Base-by-base conservation (phyloP, 2,888 invertebrate genomes). In the Eledone cirrhosa region DNA sequence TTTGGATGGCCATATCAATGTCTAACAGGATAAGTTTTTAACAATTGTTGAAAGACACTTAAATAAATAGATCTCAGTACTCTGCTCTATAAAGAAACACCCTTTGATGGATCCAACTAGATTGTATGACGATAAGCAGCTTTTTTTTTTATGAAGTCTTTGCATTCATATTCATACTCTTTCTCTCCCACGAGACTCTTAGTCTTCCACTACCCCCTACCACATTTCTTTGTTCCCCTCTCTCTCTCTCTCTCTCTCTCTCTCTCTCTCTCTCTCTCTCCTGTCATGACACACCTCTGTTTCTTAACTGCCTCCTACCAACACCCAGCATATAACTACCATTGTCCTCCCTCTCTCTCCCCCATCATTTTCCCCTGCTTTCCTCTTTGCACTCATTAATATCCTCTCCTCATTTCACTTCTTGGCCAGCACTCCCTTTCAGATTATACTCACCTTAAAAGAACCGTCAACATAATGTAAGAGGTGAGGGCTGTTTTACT, bases 281-380 rank as follows among this genome's bases (percentile, higher is more conserved):
- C 24, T 16, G 22, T 16, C 24, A 22, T 14, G 1, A 2, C 5
- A n/a, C 14, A 2, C 4, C 7, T 3, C 24, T 59, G 22, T 16
- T 2, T 0, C 2, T 14, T 3, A 1, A n/a, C 5, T 3, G 7
- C 7, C 4, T 3, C 14, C 2, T 16, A n/a, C 4, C 7, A n/a
- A 7, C 14, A n/a, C 14, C 2, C 7, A n/a, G 5, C 2, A 0
- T 59, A 7, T 3, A 1, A 7, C 14, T 0, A n/a, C 2, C 4
- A 7, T 59, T 14, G 1, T 59, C 14, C 24, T 0, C 24, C 2
- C 24, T 14, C 2, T 16, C 2, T 16, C 16, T 14, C 24, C 8
- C 27, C 27, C 27, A 2, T 53, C 5, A 3, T 53, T 53, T 5
- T 53, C 19, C 53, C 53, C n/a, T 53, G 53, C 53, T n/a, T 5